phyloP scores from a whole-genome alignment of 2,797 vertebrate species.

The Gymnocypris eckloni region DNA sequence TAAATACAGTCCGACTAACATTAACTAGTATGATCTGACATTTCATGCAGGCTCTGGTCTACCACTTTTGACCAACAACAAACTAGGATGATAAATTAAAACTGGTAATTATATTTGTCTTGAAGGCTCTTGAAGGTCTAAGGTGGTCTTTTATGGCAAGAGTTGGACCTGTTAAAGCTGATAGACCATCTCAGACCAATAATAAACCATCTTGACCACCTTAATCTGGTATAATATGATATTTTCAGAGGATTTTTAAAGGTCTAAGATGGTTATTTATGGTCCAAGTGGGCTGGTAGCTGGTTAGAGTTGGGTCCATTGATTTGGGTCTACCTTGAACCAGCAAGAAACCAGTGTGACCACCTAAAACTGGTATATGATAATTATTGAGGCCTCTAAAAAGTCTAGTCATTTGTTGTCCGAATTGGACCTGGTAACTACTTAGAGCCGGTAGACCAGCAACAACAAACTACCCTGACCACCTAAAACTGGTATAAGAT shows the following conservation, averaged over 20 bases:
- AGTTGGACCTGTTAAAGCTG: background rate
- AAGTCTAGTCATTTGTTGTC: background rate
- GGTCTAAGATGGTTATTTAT: background rate
- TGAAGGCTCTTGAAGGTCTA: background rate
- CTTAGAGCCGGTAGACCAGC: background rate
- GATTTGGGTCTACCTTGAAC: too few relatives aligned
- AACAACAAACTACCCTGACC: background rate
- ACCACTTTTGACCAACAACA: background rate
- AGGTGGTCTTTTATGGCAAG: background rate
- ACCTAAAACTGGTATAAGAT: background rate
- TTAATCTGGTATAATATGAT: background rate
- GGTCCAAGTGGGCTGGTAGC: background rate
- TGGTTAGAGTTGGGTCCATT: background rate
- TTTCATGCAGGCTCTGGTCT: background rate
- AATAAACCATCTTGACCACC: background rate
- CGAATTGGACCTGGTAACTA: background rate
- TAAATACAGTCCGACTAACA: too few relatives aligned
- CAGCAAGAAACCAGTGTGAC: too few relatives aligned
- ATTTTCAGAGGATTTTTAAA: background rate
- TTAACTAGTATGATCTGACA: background rate
- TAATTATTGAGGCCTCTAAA: background rate
- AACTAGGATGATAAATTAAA: background rate
- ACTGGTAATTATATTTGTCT: background rate
- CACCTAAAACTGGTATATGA: background rate
- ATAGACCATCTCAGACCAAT: background rate